Evolutionary conservation across 2,888 invertebrate species (phyloP).

Genomic region (Apeira syringaria): DNA sequence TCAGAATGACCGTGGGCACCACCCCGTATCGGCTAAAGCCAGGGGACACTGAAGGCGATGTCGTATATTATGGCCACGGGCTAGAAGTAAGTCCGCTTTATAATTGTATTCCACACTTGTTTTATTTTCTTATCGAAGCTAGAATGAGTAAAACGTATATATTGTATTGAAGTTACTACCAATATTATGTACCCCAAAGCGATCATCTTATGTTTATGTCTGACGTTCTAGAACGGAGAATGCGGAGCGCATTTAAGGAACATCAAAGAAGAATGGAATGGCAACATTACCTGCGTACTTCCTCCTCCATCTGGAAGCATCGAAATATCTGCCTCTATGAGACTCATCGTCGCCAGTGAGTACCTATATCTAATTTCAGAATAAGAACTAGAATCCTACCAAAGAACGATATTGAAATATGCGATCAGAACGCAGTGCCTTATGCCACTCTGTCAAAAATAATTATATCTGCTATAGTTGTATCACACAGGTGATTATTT

Average conservation of each 20-base stretch:
- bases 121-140: too few relatives aligned
- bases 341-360: slow-evolving; percentile 89
- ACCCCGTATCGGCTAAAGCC: slow-evolving; percentile 62
- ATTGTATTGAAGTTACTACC: too few relatives aligned
- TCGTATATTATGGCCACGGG: slow-evolving; percentile 79
- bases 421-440: background rate
- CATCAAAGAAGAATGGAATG: slow-evolving; percentile 87
- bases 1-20: slow-evolving; percentile 60
- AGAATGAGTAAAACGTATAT: too few relatives aligned
- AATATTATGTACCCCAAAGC: too few relatives aligned
- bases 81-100: slow-evolving; percentile 61
- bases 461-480: too few relatives aligned
- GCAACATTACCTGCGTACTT: slow-evolving; percentile 86
- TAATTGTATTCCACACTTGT: background rate
- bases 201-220: too few relatives aligned
- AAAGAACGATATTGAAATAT: background rate
- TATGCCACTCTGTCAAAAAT: background rate
- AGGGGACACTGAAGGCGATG: slow-evolving; percentile 69
- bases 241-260: slow-evolving; percentile 88
- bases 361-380: too few relatives aligned
- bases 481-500: too few relatives aligned
- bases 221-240: slow-evolving; percentile 81
- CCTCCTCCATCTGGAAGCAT: slow-evolving; percentile 81
- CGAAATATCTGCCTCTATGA: slow-evolving; percentile 85
- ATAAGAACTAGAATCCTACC: too few relatives aligned